Evolutionary conservation across 2,888 invertebrate species (phyloP).

Genomic region (Cancer borealis): DNA sequence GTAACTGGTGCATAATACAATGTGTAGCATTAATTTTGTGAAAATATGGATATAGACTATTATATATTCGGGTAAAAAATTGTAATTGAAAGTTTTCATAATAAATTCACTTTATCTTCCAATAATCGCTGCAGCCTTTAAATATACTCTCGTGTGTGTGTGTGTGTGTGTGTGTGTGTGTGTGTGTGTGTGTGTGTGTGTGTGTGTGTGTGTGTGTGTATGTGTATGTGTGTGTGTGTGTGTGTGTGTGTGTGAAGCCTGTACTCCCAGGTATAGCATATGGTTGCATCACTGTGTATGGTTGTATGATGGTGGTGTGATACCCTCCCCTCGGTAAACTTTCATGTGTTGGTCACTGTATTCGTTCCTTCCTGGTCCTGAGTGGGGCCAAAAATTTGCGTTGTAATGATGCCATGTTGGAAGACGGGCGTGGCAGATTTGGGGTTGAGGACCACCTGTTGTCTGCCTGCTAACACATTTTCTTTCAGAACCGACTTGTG

Average conservation of each 20-base stretch:
- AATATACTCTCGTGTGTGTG: no score
- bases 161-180: constrained; percentile 37
- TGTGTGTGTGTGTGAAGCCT: constrained; percentile 15
- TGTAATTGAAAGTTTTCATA: not conserved
- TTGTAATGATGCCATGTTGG: not conserved
- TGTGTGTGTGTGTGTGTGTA: constrained; percentile 50
- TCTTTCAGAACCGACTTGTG: not conserved
- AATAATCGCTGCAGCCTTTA: no score
- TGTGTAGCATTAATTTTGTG: not conserved
- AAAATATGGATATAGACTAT: not conserved
- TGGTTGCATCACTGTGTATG: not conserved
- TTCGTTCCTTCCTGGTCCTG: constrained; percentile 5
- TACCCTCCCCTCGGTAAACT: not conserved
- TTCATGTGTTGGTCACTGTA: not conserved
- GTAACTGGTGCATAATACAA: not conserved
- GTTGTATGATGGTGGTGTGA: not conserved
- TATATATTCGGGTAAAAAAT: not conserved
- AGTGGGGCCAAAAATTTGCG: not conserved
- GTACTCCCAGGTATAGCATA: not conserved
- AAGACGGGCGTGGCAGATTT: not conserved
- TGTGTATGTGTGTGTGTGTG: constrained; percentile 29
- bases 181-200: constrained; percentile 24
- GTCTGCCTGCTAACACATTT: not conserved
- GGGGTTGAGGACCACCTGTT: constrained; percentile 21
- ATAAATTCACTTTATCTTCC: not conserved